Conservation (phyloP, 1,140 invertebrate species). For the Diorhabda elongata region DNA sequence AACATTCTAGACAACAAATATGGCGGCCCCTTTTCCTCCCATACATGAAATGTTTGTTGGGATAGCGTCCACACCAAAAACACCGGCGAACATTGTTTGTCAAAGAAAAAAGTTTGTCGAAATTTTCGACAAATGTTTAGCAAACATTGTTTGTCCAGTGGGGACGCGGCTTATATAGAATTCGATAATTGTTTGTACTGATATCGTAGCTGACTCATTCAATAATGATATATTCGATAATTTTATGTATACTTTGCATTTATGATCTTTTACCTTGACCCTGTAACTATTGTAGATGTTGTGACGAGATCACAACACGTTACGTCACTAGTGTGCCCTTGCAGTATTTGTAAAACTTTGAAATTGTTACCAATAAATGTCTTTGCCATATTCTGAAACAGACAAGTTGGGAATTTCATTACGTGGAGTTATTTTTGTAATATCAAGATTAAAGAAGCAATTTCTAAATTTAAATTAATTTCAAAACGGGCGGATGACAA, state of each 20-base stretch:
- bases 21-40: no score
- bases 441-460: no score
- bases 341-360: conserved; percentile 52
- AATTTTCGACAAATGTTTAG: background rate
- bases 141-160: background rate
- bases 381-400: conserved; percentile 32
- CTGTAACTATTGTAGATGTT: conserved; percentile 57
- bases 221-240: background rate
- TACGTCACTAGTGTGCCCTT: conserved; percentile 61
- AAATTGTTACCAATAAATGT: conserved; percentile 38
- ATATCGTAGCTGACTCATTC: background rate
- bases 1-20: no score
- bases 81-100: background rate
- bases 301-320: conserved; percentile 61
- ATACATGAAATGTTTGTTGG: no score
- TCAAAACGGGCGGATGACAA: no score
- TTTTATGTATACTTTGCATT: conserved; percentile 41
- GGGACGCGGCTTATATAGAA: background rate
- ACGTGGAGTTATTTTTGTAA: no score
- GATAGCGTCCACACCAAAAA: no score
- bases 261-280: conserved; percentile 54
- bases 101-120: background rate
- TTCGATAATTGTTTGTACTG: background rate
- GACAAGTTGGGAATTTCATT: background rate
- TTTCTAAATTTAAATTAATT: no score